These are phyloP conservation scores for Cotesia congregata DNA, from an alignment of 2,888 invertebrate species.

Conservation along the genomic window DNA sequence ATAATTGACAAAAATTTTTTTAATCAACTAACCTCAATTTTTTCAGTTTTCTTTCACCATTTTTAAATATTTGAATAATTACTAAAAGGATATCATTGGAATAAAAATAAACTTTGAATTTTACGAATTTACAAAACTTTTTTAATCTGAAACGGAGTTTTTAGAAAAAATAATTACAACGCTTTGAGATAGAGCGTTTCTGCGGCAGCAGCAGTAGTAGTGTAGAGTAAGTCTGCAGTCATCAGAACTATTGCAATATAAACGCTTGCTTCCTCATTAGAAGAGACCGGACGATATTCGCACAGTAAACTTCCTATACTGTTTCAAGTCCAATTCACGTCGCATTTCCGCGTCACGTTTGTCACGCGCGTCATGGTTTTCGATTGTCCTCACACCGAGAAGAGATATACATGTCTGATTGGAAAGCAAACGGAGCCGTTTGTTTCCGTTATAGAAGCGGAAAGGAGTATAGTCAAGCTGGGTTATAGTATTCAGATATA, in stretches of 20 bases:
- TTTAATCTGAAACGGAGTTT: too few relatives aligned
- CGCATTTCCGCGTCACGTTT: slow-evolving; percentile 38
- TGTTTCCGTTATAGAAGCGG: slow-evolving; percentile 42
- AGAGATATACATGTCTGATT: slow-evolving; percentile 41
- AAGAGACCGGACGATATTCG: slow-evolving; percentile 60
- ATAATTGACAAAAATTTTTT: too few relatives aligned
- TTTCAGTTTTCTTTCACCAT: too few relatives aligned
- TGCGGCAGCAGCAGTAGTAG: neutral
- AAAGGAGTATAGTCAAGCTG: slow-evolving; percentile 4
- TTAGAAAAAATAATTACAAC: too few relatives aligned
- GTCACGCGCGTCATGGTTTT: slow-evolving; percentile 37
- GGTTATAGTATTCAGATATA: slow-evolving; percentile 17
- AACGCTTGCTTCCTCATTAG: slow-evolving; percentile 68
- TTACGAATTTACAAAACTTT: too few relatives aligned
- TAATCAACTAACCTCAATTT: too few relatives aligned
- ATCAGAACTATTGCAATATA: slow-evolving; percentile 46
- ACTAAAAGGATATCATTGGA: too few relatives aligned
- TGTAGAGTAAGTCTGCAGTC: neutral
- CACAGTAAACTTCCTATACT: slow-evolving; percentile 13
- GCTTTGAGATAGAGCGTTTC: too few relatives aligned
- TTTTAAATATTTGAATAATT: too few relatives aligned
- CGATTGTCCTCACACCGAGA: slow-evolving; percentile 29
- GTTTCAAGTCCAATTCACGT: slow-evolving; percentile 24
- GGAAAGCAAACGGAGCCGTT: slow-evolving; percentile 44
- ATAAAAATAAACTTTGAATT: too few relatives aligned